These are phyloP conservation scores for Sylvia borin DNA, from an alignment of 2,797 vertebrate genomes.

Conservation along the genomic window DNA sequence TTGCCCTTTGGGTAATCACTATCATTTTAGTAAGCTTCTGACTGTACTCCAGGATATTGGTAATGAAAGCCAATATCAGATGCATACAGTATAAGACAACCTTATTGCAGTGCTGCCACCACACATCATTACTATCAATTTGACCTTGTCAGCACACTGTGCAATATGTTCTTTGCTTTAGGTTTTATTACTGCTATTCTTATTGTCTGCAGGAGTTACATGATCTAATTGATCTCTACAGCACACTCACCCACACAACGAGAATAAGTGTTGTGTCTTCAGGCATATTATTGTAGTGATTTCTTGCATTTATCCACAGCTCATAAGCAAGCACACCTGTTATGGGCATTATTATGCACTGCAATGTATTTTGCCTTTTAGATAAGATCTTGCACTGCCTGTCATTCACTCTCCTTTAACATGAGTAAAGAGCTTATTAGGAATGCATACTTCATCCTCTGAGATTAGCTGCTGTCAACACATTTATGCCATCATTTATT, in stretches of 20 bases:
- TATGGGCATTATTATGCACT: slow-evolving; percentile 3
- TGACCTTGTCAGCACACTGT: slow-evolving; percentile 48
- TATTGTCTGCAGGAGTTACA: background rate
- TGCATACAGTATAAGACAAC: slow-evolving; percentile 50
- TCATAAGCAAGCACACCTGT: background rate
- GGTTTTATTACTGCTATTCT: slow-evolving; percentile 54
- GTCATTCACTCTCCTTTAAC: slow-evolving; percentile 34
- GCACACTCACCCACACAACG: background rate
- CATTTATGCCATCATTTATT: slow-evolving; percentile 25
- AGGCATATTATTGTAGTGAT: slow-evolving; percentile 12
- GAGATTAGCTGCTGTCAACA: slow-evolving; percentile 32
- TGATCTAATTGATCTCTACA: slow-evolving; percentile 54
- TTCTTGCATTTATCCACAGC: slow-evolving; percentile 25
- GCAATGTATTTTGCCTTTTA: slow-evolving; percentile 35
- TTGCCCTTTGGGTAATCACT: slow-evolving; percentile 41
- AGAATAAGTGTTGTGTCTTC: slow-evolving; percentile 33
- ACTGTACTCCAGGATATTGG: slow-evolving; percentile 30
- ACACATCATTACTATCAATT: slow-evolving; percentile 50
- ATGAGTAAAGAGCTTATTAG: slow-evolving; percentile 34
- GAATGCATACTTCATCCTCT: slow-evolving; percentile 20
- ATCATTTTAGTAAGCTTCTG: slow-evolving; percentile 40
- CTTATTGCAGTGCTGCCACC: slow-evolving; percentile 46
- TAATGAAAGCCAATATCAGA: slow-evolving; percentile 68
- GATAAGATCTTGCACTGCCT: slow-evolving; percentile 33
- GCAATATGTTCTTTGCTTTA: slow-evolving; percentile 48